Percentiles rank a stretch among this genome's conserved stretches.
Conservation (phyloP, 1,140 invertebrate species). For the Parasteatoda tepidariorum region DNA sequence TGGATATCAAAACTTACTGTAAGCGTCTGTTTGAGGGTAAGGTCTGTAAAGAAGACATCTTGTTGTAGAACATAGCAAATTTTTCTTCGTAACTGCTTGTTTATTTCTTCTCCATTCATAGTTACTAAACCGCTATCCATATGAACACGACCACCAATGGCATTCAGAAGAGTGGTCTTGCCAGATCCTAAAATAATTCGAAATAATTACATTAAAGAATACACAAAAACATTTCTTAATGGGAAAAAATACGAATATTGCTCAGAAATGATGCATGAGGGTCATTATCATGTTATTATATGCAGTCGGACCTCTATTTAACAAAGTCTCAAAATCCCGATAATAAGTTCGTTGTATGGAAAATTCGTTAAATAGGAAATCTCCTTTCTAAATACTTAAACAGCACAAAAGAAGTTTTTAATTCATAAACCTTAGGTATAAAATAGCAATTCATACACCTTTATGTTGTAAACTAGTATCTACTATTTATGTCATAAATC, state of each 20-base stretch:
- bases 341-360: no score
- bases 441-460: no score
- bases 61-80: constrained; percentile 88
- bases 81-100: constrained; percentile 79
- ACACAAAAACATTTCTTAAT: not conserved
- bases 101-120: constrained; percentile 80
- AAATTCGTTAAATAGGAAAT: no score
- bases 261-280: not conserved
- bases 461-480: no score
- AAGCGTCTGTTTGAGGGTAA: constrained; percentile 83
- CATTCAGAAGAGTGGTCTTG: constrained; percentile 85
- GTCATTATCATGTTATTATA: no score
- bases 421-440: no score
- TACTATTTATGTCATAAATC: no score
- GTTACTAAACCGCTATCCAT: constrained; percentile 77
- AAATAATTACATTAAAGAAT: not conserved
- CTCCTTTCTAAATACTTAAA: no score
- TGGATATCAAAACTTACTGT: constrained; percentile 75
- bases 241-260: not conserved
- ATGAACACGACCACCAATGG: constrained; percentile 77
- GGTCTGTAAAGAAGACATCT: constrained; percentile 85
- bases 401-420: no score
- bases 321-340: no score
- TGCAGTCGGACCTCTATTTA: no score
- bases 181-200: constrained; percentile 73